Percentiles rank a stretch among this genome's conserved stretches.
phyloP scores from a whole-genome alignment of 2,888 invertebrate species.

The Acronicta alni region DNA sequence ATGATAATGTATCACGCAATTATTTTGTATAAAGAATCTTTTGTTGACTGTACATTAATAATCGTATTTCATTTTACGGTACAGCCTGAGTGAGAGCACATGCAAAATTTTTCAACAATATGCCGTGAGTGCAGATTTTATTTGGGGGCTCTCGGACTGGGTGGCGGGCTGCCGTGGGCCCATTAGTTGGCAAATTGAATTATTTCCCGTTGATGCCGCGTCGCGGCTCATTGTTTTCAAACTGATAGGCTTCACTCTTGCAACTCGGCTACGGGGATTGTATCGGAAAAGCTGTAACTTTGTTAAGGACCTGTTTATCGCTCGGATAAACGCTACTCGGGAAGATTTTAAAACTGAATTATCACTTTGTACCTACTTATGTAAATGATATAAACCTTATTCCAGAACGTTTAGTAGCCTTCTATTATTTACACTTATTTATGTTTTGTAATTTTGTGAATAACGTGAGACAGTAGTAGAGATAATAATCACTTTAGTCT shows the following conservation, averaged over 20 bases:
- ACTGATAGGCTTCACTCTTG: slow-evolving; percentile 59
- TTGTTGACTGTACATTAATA: too few relatives aligned
- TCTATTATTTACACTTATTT: too few relatives aligned
- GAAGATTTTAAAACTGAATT: slow-evolving; percentile 1
- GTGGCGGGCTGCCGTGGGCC: slow-evolving; percentile 34
- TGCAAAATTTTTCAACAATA: not conserved
- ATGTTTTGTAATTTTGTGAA: too few relatives aligned
- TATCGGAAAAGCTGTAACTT: slow-evolving; percentile 57
- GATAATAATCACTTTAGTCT: too few relatives aligned
- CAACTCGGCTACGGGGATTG: slow-evolving; percentile 53
- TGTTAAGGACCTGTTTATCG: slow-evolving; percentile 54
- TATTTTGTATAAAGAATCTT: too few relatives aligned
- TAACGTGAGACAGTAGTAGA: too few relatives aligned
- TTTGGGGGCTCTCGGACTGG: slow-evolving; percentile 4
- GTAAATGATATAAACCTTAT: not conserved
- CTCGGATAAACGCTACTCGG: slow-evolving; percentile 37
- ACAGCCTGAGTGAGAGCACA: too few relatives aligned
- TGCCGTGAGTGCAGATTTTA: slow-evolving; percentile 9
- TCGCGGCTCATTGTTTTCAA: slow-evolving; percentile 71
- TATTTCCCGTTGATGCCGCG: slow-evolving; percentile 67
- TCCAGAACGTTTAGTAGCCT: too few relatives aligned
- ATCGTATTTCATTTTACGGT: too few relatives aligned
- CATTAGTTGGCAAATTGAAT: slow-evolving; percentile 72
- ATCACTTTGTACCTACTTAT: not conserved
- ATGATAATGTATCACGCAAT: too few relatives aligned